Base-by-base conservation (phyloP, 2,113 vertebrate species). In the Reinhardtius hippoglossoides region DNA sequence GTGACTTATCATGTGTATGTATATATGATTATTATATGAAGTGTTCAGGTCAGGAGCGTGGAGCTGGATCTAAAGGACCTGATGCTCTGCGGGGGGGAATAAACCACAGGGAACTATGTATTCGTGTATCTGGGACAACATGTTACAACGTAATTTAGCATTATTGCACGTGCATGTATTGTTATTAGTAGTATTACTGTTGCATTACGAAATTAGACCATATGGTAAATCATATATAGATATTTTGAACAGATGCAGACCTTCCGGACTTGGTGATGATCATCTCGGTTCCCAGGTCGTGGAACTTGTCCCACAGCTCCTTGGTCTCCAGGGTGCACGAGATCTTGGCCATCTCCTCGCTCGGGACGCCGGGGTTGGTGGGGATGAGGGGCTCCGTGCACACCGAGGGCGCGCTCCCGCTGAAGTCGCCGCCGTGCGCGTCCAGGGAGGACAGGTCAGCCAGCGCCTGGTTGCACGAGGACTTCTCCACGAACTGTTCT, bases 261-360 rank as follows among this genome's bases (percentile, higher is more conserved):
- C 98, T 97, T 71, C 98, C 98, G 0, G 98, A 99, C 89, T 99
- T 99, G 74, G 98, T 99, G 91, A 99, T 99, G 94, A 99, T 99
- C 98, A 99, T 99, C 91, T 99, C 98, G 0, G 98, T 99, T 24
- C 98, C 98, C 74, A 99, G 94, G 0, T 99, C 98, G 40, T 99
- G 98, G 58, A 99, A 99, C 63, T 99, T 99, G 91, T 99, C 98
- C 98, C 98, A 99, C 61, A 99, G 96, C 66, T 99, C 98, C 82
- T 99, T 99, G 81, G 98, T 99, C 89, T 99, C 98, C 83, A 99
- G 89, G 84, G 94, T 98, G 96, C 98, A 99, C 58, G 95, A 95
- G 86, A 99, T 98, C 91, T 98, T 98, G 52, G 97, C 97, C 97
- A 99, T 99, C 88, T 99, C 97, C 91, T 98, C 97, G 62, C 97